Evolutionary conservation across 2,888 invertebrate species (phyloP), one percentile per base, ranked within the genome.

Genomic region (Cacoxenus indagator): DNA sequence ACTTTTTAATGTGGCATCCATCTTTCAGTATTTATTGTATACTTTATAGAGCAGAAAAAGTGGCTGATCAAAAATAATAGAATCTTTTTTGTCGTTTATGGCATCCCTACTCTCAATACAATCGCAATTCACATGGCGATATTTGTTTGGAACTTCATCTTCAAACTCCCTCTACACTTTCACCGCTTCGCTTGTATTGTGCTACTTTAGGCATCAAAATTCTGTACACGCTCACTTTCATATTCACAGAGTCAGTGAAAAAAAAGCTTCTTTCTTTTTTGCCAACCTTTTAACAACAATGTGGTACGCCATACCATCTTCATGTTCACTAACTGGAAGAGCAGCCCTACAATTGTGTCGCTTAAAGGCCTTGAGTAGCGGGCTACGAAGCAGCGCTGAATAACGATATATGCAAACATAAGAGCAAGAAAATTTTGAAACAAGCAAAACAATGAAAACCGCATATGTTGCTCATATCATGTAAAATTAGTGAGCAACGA

Each of bases 391-490:
- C 48, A 48, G 8, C 31, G 17, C 26, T 19, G 19, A 59, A 57
- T 31, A 59, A 55, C 14, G 26, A 55, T 17, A n/a, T 26, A 24
- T 26, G 14, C 5, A 37, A 2, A 37, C 2, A 37, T 1, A 37
- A 4, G 24, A 11, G 9, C 4, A 48, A 48, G 48, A 64, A 66
- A 66, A 68, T 66, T 70, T 17, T 64, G 75, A 76, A 74, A 70
- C 67, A 2, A 5, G 68, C 69, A 69, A 70, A 78, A 81, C 77
- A 85, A 85, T 84, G 83, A 85, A 84, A 85, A 84, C 84, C 85
- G 76, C 84, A 85, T 84, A 85, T 85, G 84, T 84, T 84, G 80
- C 83, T 78, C 81, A 77, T 78, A 81, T 82, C 78, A 82, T 83
- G 83, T 80, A 79, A 85, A 85, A 84, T 85, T 84, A 84, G 83